These are phyloP conservation scores for Polydrusus tereticollis DNA, from an alignment of 2,888 invertebrate genomes.

Conservation along the genomic window DNA sequence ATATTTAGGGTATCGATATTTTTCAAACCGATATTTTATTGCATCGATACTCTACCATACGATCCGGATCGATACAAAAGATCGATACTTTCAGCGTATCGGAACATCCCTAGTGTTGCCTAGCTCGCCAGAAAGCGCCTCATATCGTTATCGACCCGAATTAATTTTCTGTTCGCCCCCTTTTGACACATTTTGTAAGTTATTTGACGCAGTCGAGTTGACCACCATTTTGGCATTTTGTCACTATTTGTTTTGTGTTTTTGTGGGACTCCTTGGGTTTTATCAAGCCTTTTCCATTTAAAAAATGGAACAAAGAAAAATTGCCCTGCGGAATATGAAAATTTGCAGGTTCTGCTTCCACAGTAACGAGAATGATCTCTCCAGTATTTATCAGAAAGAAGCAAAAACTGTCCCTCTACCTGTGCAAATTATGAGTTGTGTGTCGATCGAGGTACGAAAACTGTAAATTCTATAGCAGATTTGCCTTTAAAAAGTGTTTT, in stretches of 20 bases:
- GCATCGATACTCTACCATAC: too few relatives aligned
- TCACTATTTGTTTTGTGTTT: slow-evolving; percentile 47
- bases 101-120: too few relatives aligned
- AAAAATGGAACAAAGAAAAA: slow-evolving; percentile 55
- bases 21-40: too few relatives aligned
- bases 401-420: slow-evolving; percentile 76
- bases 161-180: neutral
- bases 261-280: slow-evolving; percentile 43
- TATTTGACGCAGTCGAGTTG: slow-evolving; percentile 58
- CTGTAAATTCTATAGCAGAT: slow-evolving; percentile 50
- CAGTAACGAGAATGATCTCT: slow-evolving; percentile 72
- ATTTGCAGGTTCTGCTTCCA: slow-evolving; percentile 83
- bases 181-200: neutral
- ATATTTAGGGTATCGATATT: too few relatives aligned
- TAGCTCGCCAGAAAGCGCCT: neutral
- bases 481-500: slow-evolving; percentile 32
- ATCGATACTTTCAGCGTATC: too few relatives aligned
- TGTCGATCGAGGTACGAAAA: slow-evolving; percentile 78
- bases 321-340: slow-evolving; percentile 71
- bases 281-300: slow-evolving; percentile 3
- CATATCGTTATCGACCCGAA: neutral
- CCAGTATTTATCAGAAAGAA: slow-evolving; percentile 76
- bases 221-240: slow-evolving; percentile 62
- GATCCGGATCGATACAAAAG: too few relatives aligned
- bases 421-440: slow-evolving; percentile 82